Evolutionary conservation across 2,113 vertebrate species (phyloP), one percentile per base, ranked within the genome.

Genomic region (Myotis lucifugus): DNA sequence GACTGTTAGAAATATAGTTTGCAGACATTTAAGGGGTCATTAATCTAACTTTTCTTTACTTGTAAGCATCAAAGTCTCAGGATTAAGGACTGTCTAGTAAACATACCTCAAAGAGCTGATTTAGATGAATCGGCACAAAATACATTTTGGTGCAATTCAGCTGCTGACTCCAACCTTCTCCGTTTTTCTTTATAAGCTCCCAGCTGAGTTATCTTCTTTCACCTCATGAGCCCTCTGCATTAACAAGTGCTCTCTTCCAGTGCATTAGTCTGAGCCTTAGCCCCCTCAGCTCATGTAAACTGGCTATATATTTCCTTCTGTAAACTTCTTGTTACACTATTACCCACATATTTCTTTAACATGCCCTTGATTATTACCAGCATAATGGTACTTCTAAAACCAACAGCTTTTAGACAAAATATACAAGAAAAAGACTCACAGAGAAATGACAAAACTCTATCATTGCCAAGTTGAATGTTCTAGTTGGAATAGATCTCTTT

Each of bases 41-140:
- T 95, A 88, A 96, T 97, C 85, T 97, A 95, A 93, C 37, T 95
- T 93, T 95, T 88, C 85, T 93, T 88, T 79, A 42, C 59, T 88
- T 86, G 52, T 91, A 88, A 86, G 32, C 70, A 29, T 92, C 85
- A 86, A 89, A 92, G 79, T 85, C 67, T 85, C 67, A 19, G 90
- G 54, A 92, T 67, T 69, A 18, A 76, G n/a, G 70, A 92, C 18
- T 0, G 1, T n/a, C 56, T 72, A 27, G 50, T 83, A 93, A 96
- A 97, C 56, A 85, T 32, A 92, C 48, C 54, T 90, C 84, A 85
- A 67, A 96, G 54, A 69, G 25, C 46, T 95, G 82, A 94, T 93
- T 95, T 95, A 96, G 81, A 96, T 76, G 61, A 92, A 94, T 93
- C 2, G 7, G 19, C 81, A 92, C 32, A 88, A 72, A 87, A 81